Conservation (phyloP, 2,797 vertebrate species). For the Anguilla obscura region DNA sequence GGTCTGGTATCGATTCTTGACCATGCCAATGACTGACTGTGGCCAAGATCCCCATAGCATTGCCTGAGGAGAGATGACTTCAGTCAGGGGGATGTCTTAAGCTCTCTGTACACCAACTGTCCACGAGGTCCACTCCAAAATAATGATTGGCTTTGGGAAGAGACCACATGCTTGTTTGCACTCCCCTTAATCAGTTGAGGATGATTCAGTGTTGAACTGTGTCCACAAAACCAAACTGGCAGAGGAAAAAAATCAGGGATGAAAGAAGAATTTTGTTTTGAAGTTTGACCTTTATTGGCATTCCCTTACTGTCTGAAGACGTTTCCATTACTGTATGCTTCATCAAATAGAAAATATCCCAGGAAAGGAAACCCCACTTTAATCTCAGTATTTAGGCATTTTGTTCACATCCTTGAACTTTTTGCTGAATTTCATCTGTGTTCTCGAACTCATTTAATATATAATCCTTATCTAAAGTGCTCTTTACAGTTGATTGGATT, state of each 20-base stretch:
- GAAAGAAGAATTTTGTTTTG: not conserved
- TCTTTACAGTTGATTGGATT: constrained; percentile 76
- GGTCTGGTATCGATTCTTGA: not conserved
- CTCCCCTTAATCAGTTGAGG: not conserved
- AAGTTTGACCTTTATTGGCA: constrained; percentile 44
- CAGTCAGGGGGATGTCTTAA: not conserved
- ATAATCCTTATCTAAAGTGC: constrained; percentile 79
- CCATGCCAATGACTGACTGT: not conserved
- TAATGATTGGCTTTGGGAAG: not conserved
- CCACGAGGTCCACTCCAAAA: not conserved
- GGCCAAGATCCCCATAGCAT: not conserved
- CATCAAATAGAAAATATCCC: constrained; percentile 67
- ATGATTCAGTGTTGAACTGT: not conserved
- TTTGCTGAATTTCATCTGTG: constrained; percentile 69
- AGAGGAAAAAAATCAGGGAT: not conserved
- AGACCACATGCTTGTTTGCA: constrained; percentile 1
- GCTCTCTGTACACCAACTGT: not conserved
- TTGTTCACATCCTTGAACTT: constrained; percentile 78
- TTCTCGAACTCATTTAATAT: constrained; percentile 74
- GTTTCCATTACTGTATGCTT: not conserved
- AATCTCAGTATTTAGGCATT: constrained; percentile 80
- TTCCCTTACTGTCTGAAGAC: not conserved
- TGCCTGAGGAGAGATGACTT: not conserved
- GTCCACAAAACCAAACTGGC: not conserved
- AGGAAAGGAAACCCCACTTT: constrained; percentile 73